A percentile compares a stretch with the other conserved stretches of the same genome.
Evolutionary conservation across 2,113 vertebrate genomes (phyloP).

Genomic region (Pitta sordida): DNA sequence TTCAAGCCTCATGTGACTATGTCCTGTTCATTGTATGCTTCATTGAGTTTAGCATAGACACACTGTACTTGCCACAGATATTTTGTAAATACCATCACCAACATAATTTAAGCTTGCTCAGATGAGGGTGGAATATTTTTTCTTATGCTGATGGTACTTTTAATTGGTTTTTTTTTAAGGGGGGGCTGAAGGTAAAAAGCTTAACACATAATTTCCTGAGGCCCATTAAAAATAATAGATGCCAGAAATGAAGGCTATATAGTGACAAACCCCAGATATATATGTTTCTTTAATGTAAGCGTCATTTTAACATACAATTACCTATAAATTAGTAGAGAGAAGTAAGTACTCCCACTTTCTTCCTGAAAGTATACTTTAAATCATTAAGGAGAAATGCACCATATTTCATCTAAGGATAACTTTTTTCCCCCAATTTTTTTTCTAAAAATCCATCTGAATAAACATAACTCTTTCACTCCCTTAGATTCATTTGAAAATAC

Average conservation of each 20-base stretch:
- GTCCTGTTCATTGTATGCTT: conserved; percentile 62
- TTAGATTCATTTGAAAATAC: background rate
- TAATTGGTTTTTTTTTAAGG: background rate
- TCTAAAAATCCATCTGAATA: background rate
- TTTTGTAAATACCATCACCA: conserved; percentile 69
- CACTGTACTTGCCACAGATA: conserved; percentile 64
- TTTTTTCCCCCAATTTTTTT: background rate
- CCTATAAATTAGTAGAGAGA: background rate
- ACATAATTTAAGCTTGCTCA: conserved; percentile 1
- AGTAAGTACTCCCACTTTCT: background rate
- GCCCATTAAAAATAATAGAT: background rate
- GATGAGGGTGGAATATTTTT: conserved; percentile 35
- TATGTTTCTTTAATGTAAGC: background rate
- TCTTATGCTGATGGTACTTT: background rate
- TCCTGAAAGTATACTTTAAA: background rate
- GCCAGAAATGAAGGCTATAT: background rate
- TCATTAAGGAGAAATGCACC: background rate
- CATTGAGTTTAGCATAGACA: conserved; percentile 66
- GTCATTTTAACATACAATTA: background rate
- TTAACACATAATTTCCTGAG: background rate
- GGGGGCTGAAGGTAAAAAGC: conserved; percentile 5
- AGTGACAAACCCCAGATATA: background rate
- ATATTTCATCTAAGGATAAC: background rate
- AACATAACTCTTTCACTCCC: background rate
- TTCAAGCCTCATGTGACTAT: conserved; percentile 65